Percentiles rank a stretch among this genome's conserved stretches.
Conservation (phyloP, 23 tunicate species). For the Clavelina lepadiformis region DNA sequence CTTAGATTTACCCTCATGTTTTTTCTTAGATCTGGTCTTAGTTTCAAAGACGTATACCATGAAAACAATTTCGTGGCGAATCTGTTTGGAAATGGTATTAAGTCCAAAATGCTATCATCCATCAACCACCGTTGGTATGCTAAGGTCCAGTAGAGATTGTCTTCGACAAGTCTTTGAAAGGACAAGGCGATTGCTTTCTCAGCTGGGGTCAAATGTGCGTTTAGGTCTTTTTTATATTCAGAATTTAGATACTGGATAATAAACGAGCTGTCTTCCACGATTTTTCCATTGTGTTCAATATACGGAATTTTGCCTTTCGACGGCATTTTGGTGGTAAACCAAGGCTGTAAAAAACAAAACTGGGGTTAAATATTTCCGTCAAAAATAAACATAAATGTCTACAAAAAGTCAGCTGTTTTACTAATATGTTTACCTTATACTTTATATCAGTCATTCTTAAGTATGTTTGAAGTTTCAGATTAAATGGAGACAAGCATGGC, state of each 20-base stretch:
- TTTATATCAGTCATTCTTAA: slow-evolving; percentile 39
- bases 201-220: slow-evolving; percentile 11
- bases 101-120: slow-evolving; percentile 3
- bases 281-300: slow-evolving; percentile 30
- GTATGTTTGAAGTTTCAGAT: slow-evolving; percentile 46
- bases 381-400: too few relatives aligned
- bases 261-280: slow-evolving; percentile 28
- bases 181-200: slow-evolving; percentile 30
- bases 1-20: too few relatives aligned
- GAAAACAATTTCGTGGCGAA: too few relatives aligned
- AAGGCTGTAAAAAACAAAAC: too few relatives aligned
- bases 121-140: slow-evolving; percentile 45
- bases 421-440: too few relatives aligned
- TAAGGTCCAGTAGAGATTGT: slow-evolving; percentile 34
- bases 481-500: slow-evolving; percentile 33
- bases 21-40: too few relatives aligned
- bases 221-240: slow-evolving; percentile 19
- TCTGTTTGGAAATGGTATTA: slow-evolving; percentile 11
- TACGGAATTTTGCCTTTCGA: slow-evolving; percentile 53
- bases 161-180: slow-evolving; percentile 34
- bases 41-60: too few relatives aligned
- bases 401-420: too few relatives aligned
- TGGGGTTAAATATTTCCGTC: too few relatives aligned
- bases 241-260: slow-evolving; percentile 30
- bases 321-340: too few relatives aligned